Evolutionary conservation across 2,113 vertebrate genomes (phyloP).

Genomic region (Amphiprion percula): DNA sequence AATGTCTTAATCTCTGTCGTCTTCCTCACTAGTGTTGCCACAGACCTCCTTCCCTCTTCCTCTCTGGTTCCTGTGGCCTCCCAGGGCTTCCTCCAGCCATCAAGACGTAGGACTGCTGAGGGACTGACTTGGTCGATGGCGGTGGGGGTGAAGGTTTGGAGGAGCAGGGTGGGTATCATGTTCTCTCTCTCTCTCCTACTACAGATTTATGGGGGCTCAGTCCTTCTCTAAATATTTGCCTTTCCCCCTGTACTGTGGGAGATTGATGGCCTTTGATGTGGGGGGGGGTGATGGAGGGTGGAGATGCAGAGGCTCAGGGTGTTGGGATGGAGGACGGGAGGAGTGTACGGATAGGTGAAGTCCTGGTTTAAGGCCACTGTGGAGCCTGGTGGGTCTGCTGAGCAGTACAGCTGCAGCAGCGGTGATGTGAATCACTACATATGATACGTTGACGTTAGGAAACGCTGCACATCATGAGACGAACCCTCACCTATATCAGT

Average conservation of each 20-base stretch:
- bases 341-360: constrained; percentile 65
- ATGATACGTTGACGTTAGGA: background rate
- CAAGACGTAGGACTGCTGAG: constrained; percentile 74
- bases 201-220: constrained; percentile 88
- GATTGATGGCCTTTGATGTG: constrained; percentile 88
- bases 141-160: constrained; percentile 64
- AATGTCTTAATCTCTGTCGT: constrained; percentile 49
- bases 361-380: constrained; percentile 36
- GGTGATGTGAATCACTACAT: background rate
- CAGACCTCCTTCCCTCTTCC: constrained; percentile 76
- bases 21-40: constrained; percentile 68
- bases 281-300: constrained; percentile 55
- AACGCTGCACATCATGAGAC: background rate
- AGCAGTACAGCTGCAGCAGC: constrained; percentile 12
- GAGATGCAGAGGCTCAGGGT: constrained; percentile 66
- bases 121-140: constrained; percentile 69
- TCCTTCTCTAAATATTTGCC: constrained; percentile 89
- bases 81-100: constrained; percentile 73
- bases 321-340: constrained; percentile 67
- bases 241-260: constrained; percentile 85
- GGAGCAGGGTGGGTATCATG: constrained; percentile 77
- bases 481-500: background rate
- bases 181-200: constrained; percentile 82
- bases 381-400: constrained; percentile 21
- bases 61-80: constrained; percentile 76